These are phyloP conservation scores for Porites rus DNA, from an alignment of 92 coral and sea anemone species.

Conservation along the genomic window DNA sequence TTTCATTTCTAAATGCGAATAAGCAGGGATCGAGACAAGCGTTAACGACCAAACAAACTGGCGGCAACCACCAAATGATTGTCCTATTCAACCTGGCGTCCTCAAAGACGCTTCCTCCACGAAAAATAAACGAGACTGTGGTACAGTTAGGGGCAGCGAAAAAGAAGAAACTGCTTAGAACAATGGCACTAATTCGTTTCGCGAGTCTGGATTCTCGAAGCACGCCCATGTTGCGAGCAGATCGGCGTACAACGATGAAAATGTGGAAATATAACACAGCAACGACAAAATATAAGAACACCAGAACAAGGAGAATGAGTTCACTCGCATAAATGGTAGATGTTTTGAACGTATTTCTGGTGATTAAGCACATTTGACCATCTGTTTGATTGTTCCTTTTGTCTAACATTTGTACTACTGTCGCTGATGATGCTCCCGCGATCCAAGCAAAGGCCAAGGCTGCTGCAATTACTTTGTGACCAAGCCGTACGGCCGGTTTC, in stretches of 20 bases:
- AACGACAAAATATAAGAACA: constrained; percentile 30
- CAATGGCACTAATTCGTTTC: constrained; percentile 59
- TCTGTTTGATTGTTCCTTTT: not conserved
- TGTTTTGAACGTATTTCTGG: not conserved
- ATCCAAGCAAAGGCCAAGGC: constrained; percentile 10
- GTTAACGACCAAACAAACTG: constrained; percentile 56
- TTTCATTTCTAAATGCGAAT: constrained; percentile 70
- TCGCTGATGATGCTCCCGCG: constrained; percentile 2
- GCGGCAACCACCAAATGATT: constrained; percentile 59
- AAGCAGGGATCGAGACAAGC: constrained; percentile 62
- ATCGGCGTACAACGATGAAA: constrained; percentile 42
- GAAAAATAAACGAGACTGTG: constrained; percentile 12
- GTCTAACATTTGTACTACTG: constrained; percentile 17
- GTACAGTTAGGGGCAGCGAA: constrained; percentile 59
- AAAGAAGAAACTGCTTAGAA: constrained; percentile 56
- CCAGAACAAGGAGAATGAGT: constrained; percentile 39
- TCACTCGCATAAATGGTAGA: constrained; percentile 48
- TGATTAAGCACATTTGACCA: constrained; percentile 20
- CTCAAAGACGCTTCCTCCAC: constrained; percentile 9
- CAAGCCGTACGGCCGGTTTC: constrained; percentile 7
- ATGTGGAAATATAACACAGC: constrained; percentile 56
- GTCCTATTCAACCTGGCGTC: constrained; percentile 29
- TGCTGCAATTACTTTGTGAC: not conserved
- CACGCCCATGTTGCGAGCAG: constrained; percentile 46
- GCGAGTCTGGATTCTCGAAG: constrained; percentile 63